Conservation (phyloP, 2,797 vertebrate genomes). For the Amblyraja radiata region DNA sequence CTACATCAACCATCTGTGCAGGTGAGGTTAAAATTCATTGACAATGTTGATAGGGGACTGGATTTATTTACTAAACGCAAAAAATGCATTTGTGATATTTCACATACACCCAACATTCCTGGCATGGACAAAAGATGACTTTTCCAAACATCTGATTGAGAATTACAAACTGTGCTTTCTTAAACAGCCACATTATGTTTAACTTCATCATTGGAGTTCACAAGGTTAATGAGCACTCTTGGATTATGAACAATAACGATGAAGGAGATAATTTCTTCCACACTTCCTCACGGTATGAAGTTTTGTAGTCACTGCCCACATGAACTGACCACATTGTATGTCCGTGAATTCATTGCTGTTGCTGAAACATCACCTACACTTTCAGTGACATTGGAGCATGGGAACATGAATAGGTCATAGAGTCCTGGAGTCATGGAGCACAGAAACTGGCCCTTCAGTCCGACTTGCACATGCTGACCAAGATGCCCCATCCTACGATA, state of each 20-base stretch:
- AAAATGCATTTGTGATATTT: too few relatives aligned
- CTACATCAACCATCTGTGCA: neutral
- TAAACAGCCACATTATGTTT: neutral
- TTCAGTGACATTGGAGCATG: too few relatives aligned
- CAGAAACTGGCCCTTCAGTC: too few relatives aligned
- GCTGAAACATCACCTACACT: neutral
- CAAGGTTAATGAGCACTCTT: neutral
- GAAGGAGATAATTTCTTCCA: neutral
- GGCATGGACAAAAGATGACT: neutral
- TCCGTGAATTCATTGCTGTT: neutral
- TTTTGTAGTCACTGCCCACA: neutral
- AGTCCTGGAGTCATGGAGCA: too few relatives aligned
- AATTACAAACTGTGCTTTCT: slow-evolving; percentile 18
- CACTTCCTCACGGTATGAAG: neutral
- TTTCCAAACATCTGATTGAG: neutral
- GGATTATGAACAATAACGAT: neutral
- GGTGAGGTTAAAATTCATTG: neutral
- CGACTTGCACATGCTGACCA: too few relatives aligned
- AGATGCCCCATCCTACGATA: too few relatives aligned
- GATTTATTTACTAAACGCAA: neutral
- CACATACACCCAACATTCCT: slow-evolving; percentile 11
- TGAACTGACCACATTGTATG: neutral
- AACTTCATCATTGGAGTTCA: slow-evolving; percentile 7
- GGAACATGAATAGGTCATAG: too few relatives aligned
- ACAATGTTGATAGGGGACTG: neutral